phyloP scores from a whole-genome alignment of 2,888 invertebrate genomes.

The Theretra japonica region DNA sequence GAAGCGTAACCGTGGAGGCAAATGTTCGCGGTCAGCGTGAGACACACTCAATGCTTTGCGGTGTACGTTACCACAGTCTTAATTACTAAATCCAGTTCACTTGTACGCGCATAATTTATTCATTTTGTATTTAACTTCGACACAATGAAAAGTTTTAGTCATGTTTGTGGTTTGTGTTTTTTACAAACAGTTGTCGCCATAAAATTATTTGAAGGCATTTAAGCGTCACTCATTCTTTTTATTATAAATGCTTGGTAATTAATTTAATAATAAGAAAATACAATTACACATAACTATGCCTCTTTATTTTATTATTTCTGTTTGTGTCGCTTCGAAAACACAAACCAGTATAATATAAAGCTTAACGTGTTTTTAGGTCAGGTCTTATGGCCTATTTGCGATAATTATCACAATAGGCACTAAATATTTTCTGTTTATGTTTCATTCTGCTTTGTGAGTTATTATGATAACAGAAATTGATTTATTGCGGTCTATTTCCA shows the following conservation, averaged over 20 bases:
- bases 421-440: constrained; percentile 10
- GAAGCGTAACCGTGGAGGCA: constrained; percentile 27
- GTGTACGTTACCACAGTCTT: constrained; percentile 20
- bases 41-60: constrained; percentile 7
- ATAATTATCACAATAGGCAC: constrained; percentile 7
- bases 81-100: not conserved
- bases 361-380: not conserved
- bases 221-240: too few species aligned
- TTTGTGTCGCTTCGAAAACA: not conserved
- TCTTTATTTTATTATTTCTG: not conserved
- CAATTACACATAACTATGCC: not conserved
- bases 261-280: too few species aligned
- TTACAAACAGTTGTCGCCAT: too few species aligned
- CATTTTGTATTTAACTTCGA: not conserved
- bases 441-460: not conserved
- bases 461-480: constrained; percentile 20
- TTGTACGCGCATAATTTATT: not conserved
- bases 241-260: too few species aligned
- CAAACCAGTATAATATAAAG: not conserved
- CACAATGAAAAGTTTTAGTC: not conserved
- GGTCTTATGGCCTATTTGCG: not conserved
- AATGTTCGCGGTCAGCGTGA: constrained; percentile 25
- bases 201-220: too few species aligned
- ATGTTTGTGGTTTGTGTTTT: not conserved
- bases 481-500: constrained; percentile 5